A percentile compares a stretch with the other conserved stretches of the same genome.
These are phyloP conservation scores for Temnothorax nylanderi DNA, from an alignment of 1,140 invertebrate genomes.

Conservation along the genomic window DNA sequence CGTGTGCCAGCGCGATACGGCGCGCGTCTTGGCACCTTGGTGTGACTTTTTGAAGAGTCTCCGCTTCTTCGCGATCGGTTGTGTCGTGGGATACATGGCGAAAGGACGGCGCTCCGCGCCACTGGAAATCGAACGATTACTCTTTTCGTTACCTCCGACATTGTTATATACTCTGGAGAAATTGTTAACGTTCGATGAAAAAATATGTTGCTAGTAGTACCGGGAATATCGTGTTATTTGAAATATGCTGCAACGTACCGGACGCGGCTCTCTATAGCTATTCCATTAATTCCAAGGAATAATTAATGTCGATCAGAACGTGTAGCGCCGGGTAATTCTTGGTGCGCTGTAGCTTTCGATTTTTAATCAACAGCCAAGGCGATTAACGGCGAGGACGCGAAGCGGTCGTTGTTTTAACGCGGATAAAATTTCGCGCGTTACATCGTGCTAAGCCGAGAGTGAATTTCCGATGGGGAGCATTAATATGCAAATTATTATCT, in stretches of 20 bases:
- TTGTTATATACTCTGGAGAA: background rate
- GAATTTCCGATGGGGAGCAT: conserved; percentile 25
- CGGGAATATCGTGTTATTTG: background rate
- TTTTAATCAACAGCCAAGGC: conserved; percentile 47
- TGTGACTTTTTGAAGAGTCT: background rate
- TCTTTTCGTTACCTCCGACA: background rate
- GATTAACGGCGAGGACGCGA: conserved; percentile 11
- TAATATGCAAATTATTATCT: conserved; percentile 65
- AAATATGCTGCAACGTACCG: background rate
- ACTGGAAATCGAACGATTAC: too few relatives aligned
- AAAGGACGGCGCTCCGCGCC: background rate
- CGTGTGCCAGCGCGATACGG: conserved; percentile 1
- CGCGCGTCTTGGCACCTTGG: background rate
- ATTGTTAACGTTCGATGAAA: background rate
- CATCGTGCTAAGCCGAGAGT: conserved; percentile 2
- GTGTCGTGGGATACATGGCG: background rate
- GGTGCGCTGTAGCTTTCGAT: conserved; percentile 19
- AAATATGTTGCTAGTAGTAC: background rate
- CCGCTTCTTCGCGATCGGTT: background rate
- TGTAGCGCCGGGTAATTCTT: conserved; percentile 4
- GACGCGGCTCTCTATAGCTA: background rate
- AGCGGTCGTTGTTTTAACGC: background rate
- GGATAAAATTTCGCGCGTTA: conserved; percentile 35
- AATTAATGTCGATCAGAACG: conserved; percentile 39
- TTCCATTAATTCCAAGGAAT: conserved; percentile 38